Percentiles rank a stretch among this genome's conserved stretches.
These are phyloP conservation scores for Holocentrus rufus DNA, from an alignment of 2,797 vertebrate species.

Conservation along the genomic window DNA sequence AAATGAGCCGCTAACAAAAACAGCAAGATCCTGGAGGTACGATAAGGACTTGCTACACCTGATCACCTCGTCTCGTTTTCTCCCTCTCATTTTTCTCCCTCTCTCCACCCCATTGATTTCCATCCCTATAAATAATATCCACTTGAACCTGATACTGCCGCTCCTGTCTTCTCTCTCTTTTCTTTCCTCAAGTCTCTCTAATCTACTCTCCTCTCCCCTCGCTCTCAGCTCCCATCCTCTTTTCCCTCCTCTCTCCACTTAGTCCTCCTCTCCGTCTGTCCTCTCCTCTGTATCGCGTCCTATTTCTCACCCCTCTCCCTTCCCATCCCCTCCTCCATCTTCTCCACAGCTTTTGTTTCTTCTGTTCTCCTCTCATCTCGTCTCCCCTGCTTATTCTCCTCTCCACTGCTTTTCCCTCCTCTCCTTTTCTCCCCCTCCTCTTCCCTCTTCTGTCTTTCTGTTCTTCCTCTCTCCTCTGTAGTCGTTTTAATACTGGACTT, in stretches of 20 bases:
- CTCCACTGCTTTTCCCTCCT: neutral
- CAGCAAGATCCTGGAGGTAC: constrained; percentile 4
- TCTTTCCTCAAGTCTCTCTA: neutral
- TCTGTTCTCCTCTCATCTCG: neutral
- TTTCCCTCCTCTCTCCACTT: neutral
- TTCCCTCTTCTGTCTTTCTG: neutral
- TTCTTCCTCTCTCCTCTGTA: neutral
- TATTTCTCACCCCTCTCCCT: neutral
- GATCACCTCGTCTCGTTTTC: constrained; percentile 13
- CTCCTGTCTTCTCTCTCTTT: constrained; percentile 14
- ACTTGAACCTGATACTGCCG: constrained; percentile 12
- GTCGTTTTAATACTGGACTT: constrained; percentile 7
- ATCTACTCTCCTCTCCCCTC: neutral
- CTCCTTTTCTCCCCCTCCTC: neutral
- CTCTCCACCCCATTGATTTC: constrained; percentile 25
- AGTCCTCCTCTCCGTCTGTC: neutral
- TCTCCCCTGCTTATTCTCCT: too few relatives aligned
- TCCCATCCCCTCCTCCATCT: neutral
- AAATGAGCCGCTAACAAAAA: neutral
- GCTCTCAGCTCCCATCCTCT: neutral
- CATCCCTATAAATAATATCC: constrained; percentile 27
- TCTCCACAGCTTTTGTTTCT: neutral
- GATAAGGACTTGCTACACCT: constrained; percentile 8
- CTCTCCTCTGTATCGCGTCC: neutral
- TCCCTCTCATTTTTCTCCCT: neutral